A percentile compares a stretch with the other conserved stretches of the same genome.
These are phyloP conservation scores for Sarcoramphus papa DNA, from an alignment of 2,797 vertebrate genomes.

Conservation along the genomic window DNA sequence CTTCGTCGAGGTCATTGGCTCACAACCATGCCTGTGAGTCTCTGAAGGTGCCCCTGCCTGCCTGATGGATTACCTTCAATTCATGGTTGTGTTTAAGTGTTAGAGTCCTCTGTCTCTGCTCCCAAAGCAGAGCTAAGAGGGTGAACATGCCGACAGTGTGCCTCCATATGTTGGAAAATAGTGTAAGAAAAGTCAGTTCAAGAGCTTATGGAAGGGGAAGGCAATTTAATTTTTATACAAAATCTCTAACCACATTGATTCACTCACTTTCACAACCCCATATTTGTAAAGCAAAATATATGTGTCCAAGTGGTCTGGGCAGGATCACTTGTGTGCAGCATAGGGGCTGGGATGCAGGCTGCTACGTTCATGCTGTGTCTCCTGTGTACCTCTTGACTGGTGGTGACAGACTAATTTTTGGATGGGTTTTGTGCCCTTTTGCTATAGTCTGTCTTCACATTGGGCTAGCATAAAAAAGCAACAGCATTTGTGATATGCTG, in stretches of 20 bases:
- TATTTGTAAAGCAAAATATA: not conserved
- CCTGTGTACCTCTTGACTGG: not conserved
- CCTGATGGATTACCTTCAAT: not conserved
- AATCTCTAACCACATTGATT: not conserved
- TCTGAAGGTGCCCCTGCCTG: not conserved
- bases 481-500: too few relatives aligned
- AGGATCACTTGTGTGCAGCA: not conserved
- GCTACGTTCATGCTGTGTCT: not conserved
- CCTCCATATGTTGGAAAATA: fast-evolving
- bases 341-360: not conserved
- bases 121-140: not conserved
- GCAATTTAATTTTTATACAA: not conserved
- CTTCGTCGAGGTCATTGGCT: not conserved
- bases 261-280: not conserved
- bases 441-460: not conserved
- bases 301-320: not conserved
- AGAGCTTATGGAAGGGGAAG: not conserved
- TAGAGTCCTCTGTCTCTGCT: not conserved
- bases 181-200: not conserved
- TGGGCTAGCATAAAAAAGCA: not conserved
- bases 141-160: not conserved
- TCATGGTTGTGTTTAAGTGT: too few relatives aligned
- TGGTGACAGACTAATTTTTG: not conserved
- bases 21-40: not conserved
- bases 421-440: not conserved